Percentiles rank a stretch among this genome's conserved stretches.
phyloP scores from a whole-genome alignment of 2,797 vertebrate species.

The Macropus fuliginosus region DNA sequence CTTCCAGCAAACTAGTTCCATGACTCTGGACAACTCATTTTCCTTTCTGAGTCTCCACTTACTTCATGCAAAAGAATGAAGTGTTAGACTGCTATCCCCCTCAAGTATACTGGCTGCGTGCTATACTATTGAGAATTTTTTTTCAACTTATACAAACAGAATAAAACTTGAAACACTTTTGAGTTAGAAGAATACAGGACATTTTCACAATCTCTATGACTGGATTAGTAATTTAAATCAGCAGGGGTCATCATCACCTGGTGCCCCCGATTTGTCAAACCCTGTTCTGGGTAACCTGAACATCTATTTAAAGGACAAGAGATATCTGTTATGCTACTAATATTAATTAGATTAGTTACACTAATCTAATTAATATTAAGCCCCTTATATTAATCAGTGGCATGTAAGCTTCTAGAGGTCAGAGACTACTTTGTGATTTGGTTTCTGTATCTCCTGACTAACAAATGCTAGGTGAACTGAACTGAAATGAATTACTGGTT shows the following conservation, averaged over 20 bases:
- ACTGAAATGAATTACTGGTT: not conserved
- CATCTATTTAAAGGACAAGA: not conserved
- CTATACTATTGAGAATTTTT: not conserved
- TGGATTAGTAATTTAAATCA: not conserved
- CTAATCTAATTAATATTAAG: not conserved
- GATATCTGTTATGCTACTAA: not conserved
- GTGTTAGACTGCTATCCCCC: not conserved
- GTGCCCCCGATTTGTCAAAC: not conserved
- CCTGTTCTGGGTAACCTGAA: not conserved
- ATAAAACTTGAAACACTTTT: not conserved
- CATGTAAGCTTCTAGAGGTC: not conserved
- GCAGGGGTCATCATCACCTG: not conserved
- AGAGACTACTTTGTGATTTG: not conserved
- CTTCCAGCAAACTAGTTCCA: constrained; percentile 1
- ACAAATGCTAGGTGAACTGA: not conserved
- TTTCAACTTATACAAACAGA: not conserved
- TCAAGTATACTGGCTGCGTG: not conserved
- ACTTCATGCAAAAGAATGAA: constrained; percentile 35
- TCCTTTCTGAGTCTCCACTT: constrained; percentile 14
- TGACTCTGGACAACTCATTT: constrained; percentile 40
- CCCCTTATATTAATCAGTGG: not conserved
- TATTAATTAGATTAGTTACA: not conserved
- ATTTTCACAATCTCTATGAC: not conserved
- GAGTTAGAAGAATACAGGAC: not conserved
- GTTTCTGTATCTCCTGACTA: not conserved